These are phyloP conservation scores for Dendrolimus houi DNA, from an alignment of 2,888 invertebrate genomes.

Conservation along the genomic window DNA sequence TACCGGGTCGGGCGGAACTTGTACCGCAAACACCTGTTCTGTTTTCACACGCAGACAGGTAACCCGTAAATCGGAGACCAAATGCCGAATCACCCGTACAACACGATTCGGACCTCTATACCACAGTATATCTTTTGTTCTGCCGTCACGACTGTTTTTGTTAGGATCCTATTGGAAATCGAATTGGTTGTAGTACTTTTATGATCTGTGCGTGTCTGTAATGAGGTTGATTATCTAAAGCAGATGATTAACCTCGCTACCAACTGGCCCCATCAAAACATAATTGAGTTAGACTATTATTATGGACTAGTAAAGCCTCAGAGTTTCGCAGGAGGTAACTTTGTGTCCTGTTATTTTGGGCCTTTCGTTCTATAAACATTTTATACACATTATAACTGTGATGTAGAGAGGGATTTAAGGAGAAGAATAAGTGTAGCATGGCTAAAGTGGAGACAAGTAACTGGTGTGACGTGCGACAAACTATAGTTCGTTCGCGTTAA, in stretches of 20 bases:
- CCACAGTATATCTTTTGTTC: slow-evolving; percentile 57
- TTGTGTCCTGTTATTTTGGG: too few species aligned
- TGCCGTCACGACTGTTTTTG: slow-evolving; percentile 25
- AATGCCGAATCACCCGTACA: slow-evolving; percentile 20
- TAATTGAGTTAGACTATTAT: too few species aligned
- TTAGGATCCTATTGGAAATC: neutral
- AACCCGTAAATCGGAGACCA: slow-evolving; percentile 15
- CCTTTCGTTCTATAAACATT: too few species aligned
- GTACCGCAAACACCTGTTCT: slow-evolving; percentile 62
- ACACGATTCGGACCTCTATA: slow-evolving; percentile 47
- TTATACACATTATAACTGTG: too few species aligned
- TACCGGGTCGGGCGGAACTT: slow-evolving; percentile 51
- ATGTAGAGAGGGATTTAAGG: too few species aligned
- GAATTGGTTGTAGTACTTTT: neutral
- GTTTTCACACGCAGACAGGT: slow-evolving; percentile 71
- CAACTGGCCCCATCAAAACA: too few species aligned
- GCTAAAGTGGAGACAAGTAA: too few species aligned
- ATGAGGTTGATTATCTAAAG: slow-evolving; percentile 2
- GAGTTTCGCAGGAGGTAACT: too few species aligned
- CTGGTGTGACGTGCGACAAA: too few species aligned
- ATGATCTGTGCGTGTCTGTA: neutral
- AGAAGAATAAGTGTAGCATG: too few species aligned
- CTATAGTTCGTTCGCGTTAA: too few species aligned
- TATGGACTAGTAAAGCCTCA: too few species aligned
- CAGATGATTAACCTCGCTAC: slow-evolving; percentile 1